phyloP scores from a whole-genome alignment of 2,888 invertebrate species.

The Ditylenchus weischeri region DNA sequence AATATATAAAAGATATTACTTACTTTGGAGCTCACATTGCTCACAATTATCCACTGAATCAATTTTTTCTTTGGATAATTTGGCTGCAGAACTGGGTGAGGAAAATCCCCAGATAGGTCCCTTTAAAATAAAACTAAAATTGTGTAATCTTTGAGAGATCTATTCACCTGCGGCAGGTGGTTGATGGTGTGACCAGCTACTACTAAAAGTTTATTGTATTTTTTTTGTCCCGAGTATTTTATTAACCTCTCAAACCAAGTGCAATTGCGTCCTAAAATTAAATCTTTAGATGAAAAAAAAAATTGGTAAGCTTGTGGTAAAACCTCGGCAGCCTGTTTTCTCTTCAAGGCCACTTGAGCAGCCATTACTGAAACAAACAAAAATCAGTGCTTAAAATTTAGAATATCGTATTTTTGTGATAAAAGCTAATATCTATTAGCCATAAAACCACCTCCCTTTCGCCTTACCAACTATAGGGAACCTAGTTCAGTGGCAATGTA shows the following conservation, averaged over 20 bases:
- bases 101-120: slow-evolving; percentile 75
- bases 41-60: not conserved
- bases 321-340: slow-evolving; percentile 55
- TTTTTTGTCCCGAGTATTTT: too few species aligned
- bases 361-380: slow-evolving; percentile 74
- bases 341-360: slow-evolving; percentile 68
- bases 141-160: too few species aligned
- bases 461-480: too few species aligned
- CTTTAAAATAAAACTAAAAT: slow-evolving; percentile 53
- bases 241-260: slow-evolving; percentile 42
- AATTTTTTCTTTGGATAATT: not conserved
- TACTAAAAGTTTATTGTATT: slow-evolving; percentile 1
- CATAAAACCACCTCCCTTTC: too few species aligned
- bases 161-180: slow-evolving; percentile 66
- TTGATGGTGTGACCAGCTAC: slow-evolving; percentile 65
- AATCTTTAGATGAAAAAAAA: too few species aligned
- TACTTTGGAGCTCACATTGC: not conserved
- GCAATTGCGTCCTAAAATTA: slow-evolving; percentile 49
- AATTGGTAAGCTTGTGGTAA: too few species aligned
- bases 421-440: not conserved
- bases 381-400: too few species aligned
- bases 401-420: not conserved
- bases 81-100: not conserved
- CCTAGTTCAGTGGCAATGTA: too few species aligned
- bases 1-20: not conserved